phyloP scores from a whole-genome alignment of 2,113 vertebrate species.

The Uria aalge region DNA sequence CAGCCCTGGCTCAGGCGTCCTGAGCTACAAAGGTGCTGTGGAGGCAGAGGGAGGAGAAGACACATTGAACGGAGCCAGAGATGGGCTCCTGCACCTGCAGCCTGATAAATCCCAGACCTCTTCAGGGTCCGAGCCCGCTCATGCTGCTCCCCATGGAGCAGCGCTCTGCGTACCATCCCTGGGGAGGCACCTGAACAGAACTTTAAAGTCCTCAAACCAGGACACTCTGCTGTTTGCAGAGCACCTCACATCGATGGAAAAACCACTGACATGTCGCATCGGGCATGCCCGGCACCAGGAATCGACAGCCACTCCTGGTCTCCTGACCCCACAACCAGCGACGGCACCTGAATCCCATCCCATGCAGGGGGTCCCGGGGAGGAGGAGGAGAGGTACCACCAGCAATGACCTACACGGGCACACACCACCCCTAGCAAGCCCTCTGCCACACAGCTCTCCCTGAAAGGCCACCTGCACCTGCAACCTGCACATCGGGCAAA shows the following conservation, averaged over 20 bases:
- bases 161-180: fast-evolving
- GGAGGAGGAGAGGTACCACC: neutral
- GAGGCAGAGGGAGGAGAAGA: neutral
- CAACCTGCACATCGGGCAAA: neutral
- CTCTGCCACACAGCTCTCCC: neutral
- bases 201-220: neutral
- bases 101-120: neutral
- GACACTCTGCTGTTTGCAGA: neutral
- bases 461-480: neutral
- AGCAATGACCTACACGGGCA: neutral
- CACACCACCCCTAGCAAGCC: neutral
- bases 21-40: neutral
- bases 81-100: neutral
- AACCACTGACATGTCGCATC: fast-evolving
- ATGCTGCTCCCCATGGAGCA: neutral
- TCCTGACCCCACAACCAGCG: neutral
- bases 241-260: neutral
- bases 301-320: neutral
- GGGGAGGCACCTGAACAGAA: neutral
- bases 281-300: neutral
- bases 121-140: neutral
- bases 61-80: neutral
- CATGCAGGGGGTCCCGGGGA: fast-evolving
- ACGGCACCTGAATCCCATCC: fast-evolving
- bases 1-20: fast-evolving